Percentiles rank a stretch among this genome's conserved stretches.
These are phyloP conservation scores for Cantharis lateralis DNA, from an alignment of 2,888 invertebrate species.

Conservation along the genomic window DNA sequence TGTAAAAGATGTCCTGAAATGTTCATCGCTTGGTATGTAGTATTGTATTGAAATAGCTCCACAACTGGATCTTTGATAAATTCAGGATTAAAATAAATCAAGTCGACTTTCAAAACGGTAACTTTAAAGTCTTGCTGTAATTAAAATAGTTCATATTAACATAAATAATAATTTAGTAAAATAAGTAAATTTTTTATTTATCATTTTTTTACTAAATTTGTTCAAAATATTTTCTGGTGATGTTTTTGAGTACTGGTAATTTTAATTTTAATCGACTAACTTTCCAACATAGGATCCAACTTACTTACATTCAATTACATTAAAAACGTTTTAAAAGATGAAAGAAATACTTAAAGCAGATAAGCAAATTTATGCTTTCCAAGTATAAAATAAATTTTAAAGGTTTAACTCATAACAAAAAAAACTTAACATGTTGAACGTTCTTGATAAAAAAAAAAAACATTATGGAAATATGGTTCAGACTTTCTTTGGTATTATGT, in stretches of 20 bases:
- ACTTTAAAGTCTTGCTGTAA: constrained; percentile 18
- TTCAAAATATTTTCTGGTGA: too few species aligned
- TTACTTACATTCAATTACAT: not conserved
- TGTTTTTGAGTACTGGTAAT: not conserved
- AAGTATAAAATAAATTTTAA: not conserved
- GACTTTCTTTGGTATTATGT: not conserved
- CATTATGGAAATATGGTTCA: not conserved
- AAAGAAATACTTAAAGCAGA: not conserved
- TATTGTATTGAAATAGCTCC: constrained; percentile 17
- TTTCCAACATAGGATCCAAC: not conserved
- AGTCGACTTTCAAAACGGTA: constrained; percentile 12
- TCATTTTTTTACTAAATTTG: too few species aligned
- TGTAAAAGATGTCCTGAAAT: constrained; percentile 13
- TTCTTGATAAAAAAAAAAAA: not conserved
- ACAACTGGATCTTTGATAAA: constrained; percentile 5
- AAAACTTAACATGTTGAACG: not conserved
- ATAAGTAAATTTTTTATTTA: too few species aligned
- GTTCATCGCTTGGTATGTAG: constrained; percentile 17
- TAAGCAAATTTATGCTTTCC: not conserved
- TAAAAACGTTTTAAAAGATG: not conserved
- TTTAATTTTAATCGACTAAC: not conserved
- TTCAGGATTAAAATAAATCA: constrained; percentile 14
- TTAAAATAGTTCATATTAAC: not conserved
- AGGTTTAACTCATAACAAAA: not conserved
- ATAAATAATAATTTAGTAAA: not conserved